These are phyloP conservation scores for Thyatira batis DNA, from an alignment of 2,888 invertebrate genomes.

Conservation along the genomic window DNA sequence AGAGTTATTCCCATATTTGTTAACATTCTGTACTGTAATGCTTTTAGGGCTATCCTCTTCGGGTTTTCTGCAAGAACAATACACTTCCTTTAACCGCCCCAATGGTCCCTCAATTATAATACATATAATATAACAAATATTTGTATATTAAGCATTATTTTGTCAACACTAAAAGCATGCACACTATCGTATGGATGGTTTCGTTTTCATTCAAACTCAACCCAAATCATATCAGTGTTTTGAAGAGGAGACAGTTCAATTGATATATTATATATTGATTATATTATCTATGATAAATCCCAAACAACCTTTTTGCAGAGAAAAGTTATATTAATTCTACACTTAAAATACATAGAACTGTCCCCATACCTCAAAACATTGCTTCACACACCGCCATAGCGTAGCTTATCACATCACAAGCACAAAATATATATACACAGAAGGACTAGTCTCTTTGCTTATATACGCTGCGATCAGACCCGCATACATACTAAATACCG, in stretches of 20 bases:
- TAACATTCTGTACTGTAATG: conserved; percentile 72
- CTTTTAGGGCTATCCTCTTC: conserved; percentile 76
- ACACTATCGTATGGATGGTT: conserved; percentile 15
- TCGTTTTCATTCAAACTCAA: conserved; percentile 1
- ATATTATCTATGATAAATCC: too few relatives aligned
- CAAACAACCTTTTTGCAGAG: too few relatives aligned
- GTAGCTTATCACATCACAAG: background rate
- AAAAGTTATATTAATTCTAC: background rate
- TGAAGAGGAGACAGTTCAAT: background rate
- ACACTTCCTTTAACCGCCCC: conserved; percentile 40
- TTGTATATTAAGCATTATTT: conserved; percentile 11
- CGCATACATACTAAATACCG: background rate
- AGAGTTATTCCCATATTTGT: conserved; percentile 72
- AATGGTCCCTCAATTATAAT: conserved; percentile 10
- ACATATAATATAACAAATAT: conserved; percentile 7
- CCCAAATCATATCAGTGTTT: background rate
- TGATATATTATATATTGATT: too few relatives aligned
- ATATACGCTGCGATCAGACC: background rate
- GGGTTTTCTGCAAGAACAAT: conserved; percentile 75
- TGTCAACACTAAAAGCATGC: conserved; percentile 22
- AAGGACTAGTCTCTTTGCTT: background rate
- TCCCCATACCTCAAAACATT: background rate
- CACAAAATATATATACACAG: background rate
- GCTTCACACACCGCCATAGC: background rate
- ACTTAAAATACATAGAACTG: background rate